These are phyloP conservation scores for Adelosebastes latens DNA, from an alignment of 2,797 vertebrate species.

Conservation along the genomic window DNA sequence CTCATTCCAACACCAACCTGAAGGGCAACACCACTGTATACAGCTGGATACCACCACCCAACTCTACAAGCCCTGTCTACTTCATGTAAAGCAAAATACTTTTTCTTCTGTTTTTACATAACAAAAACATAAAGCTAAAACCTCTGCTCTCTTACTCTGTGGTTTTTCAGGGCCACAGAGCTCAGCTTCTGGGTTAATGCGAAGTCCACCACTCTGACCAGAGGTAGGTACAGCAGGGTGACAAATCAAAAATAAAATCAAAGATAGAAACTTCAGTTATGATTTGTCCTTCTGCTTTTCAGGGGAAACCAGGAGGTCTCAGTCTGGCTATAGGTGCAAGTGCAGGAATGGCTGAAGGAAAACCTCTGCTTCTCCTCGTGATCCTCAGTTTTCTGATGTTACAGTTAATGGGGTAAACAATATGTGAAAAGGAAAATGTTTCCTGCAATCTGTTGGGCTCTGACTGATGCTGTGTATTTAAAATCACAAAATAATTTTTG, in stretches of 20 bases:
- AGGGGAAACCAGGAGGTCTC: constrained; percentile 8
- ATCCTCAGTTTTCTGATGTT: constrained; percentile 37
- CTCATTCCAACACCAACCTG: constrained; percentile 52
- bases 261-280: neutral
- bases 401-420: constrained; percentile 9
- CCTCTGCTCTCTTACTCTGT: neutral
- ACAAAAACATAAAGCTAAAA: neutral
- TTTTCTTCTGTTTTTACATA: neutral
- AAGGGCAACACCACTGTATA: constrained; percentile 71
- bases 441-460: neutral
- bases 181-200: constrained; percentile 79
- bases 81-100: constrained; percentile 60
- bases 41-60: constrained; percentile 67
- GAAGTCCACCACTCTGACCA: constrained; percentile 65
- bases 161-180: constrained; percentile 73
- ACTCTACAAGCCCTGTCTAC: constrained; percentile 34
- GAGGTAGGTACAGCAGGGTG: constrained; percentile 38
- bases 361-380: constrained; percentile 27
- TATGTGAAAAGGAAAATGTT: neutral
- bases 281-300: neutral
- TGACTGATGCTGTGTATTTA: neutral
- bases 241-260: neutral
- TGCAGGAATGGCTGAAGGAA: constrained; percentile 6
- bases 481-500: neutral
- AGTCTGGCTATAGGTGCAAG: constrained; percentile 10